Conservation (phyloP, 2,797 vertebrate species). For the Lithobates sylvaticus region DNA sequence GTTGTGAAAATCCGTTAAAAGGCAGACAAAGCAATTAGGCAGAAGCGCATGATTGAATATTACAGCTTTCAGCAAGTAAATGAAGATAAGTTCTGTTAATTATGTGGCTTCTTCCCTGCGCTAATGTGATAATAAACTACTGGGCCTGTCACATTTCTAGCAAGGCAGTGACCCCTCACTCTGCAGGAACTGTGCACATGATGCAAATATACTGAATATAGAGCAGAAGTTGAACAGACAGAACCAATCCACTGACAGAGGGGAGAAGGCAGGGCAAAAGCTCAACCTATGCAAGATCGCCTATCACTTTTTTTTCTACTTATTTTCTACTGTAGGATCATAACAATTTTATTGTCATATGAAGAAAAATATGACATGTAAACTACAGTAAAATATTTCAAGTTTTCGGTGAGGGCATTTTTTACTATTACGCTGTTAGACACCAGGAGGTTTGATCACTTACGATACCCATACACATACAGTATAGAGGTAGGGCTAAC, state of each 20-base stretch:
- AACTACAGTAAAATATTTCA: too few species aligned
- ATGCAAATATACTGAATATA: slow-evolving; percentile 56
- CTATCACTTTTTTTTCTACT: too few species aligned
- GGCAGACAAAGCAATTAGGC: slow-evolving; percentile 70
- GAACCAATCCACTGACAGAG: slow-evolving; percentile 14
- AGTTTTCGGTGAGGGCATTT: too few species aligned
- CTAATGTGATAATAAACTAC: slow-evolving; percentile 74
- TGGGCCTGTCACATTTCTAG: slow-evolving; percentile 69
- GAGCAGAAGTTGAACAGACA: slow-evolving; percentile 1
- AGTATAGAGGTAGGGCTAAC: too few species aligned
- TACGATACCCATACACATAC: too few species aligned
- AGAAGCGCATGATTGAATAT: slow-evolving; percentile 66
- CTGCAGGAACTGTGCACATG: slow-evolving; percentile 53
- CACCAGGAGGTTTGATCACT: too few species aligned
- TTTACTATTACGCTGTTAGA: too few species aligned
- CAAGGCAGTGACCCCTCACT: slow-evolving; percentile 68
- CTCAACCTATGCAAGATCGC: too few species aligned
- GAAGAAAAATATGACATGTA: too few species aligned
- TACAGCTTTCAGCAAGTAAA: slow-evolving; percentile 71
- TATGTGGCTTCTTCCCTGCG: slow-evolving; percentile 69
- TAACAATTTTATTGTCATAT: too few species aligned
- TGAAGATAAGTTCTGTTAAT: slow-evolving; percentile 76
- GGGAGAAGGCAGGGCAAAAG: too few species aligned
- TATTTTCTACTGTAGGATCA: too few species aligned
- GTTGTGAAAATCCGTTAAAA: slow-evolving; percentile 42